A percentile compares a stretch with the other conserved stretches of the same genome.
Conservation (phyloP, 2,888 invertebrate species). For the Drosophila silvestris region DNA sequence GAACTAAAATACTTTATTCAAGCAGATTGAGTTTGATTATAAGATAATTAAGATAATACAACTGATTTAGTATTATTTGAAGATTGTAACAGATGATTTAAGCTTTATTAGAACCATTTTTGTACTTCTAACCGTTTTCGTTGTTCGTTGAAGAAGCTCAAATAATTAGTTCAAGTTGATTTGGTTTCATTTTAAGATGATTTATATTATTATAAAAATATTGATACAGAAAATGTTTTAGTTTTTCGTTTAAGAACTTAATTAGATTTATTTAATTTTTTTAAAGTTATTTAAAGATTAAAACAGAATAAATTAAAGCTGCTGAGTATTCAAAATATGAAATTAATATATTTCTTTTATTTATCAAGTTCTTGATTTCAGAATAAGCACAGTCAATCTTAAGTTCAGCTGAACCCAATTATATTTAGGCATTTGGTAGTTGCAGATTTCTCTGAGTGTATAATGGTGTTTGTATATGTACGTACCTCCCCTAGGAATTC, state of each 20-base stretch:
- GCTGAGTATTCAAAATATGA: not conserved
- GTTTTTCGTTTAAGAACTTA: not conserved
- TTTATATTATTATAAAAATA: not conserved
- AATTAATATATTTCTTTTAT: not conserved
- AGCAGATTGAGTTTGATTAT: not conserved
- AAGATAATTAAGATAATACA: not conserved
- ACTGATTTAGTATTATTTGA: not conserved
- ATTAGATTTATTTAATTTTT: not conserved
- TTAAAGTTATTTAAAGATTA: not conserved
- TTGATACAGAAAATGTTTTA: not conserved
- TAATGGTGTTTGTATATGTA: slow-evolving; percentile 24
- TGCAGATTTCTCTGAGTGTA: slow-evolving; percentile 4
- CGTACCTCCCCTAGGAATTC: slow-evolving; percentile 94
- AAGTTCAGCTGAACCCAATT: not conserved
- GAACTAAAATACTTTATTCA: not conserved
- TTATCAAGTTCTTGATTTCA: not conserved
- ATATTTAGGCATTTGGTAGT: not conserved
- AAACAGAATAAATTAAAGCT: not conserved
- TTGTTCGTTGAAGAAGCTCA: not conserved
- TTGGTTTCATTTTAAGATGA: not conserved
- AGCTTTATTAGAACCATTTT: not conserved
- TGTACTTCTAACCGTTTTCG: not conserved
- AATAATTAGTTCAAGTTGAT: not conserved
- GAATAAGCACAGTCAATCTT: not conserved
- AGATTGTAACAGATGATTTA: not conserved